phyloP scores from a whole-genome alignment of 2,888 invertebrate species.

The Zelleria hepariella region DNA sequence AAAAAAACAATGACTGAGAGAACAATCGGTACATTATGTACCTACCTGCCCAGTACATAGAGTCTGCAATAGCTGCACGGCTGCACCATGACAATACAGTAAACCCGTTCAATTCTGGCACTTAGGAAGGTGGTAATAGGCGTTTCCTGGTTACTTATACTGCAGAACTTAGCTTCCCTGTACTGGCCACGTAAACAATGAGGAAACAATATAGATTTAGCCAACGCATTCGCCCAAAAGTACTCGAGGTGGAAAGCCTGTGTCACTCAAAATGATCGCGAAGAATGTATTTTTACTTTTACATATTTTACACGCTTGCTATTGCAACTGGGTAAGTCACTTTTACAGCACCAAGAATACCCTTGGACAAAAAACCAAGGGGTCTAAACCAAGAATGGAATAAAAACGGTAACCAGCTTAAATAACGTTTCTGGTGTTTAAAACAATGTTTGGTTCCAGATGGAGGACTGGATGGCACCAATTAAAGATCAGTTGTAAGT shows the following conservation, averaged over 20 bases:
- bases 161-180: too few species aligned
- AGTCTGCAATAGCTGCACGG: neutral
- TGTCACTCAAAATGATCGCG: constrained; percentile 20
- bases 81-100: neutral
- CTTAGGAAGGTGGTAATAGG: too few species aligned
- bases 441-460: constrained; percentile 20
- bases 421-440: neutral
- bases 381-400: too few species aligned
- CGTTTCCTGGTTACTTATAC: too few species aligned
- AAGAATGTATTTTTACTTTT: constrained; percentile 21
- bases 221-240: constrained; percentile 16
- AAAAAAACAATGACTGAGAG: neutral
- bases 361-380: too few species aligned
- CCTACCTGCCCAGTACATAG: too few species aligned
- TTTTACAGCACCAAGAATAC: too few species aligned
- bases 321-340: constrained; percentile 28
- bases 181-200: constrained; percentile 31
- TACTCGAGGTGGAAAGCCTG: constrained; percentile 7
- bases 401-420: too few species aligned
- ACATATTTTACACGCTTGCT: constrained; percentile 18
- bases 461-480: constrained; percentile 49
- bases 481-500: constrained; percentile 49
- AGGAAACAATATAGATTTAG: constrained; percentile 14
- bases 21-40: neutral
- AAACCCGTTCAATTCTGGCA: too few species aligned